Evolutionary conservation across 1,140 invertebrate species (phyloP).

Genomic region (Drosophila subpulchrella): DNA sequence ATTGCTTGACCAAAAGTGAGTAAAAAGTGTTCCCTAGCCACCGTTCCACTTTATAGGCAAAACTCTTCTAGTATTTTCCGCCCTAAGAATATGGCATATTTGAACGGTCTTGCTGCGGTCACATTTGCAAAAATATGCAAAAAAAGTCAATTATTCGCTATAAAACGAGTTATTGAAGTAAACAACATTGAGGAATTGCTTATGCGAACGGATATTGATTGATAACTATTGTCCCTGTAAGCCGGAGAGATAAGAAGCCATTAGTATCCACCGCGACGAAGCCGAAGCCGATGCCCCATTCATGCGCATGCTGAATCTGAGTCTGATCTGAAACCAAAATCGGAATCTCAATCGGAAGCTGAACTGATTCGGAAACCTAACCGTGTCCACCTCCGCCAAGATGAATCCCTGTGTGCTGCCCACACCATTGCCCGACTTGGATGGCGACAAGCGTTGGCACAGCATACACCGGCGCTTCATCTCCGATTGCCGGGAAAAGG

Average conservation of each 20-base stretch:
- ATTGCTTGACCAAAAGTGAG: too few relatives aligned
- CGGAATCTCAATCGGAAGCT: background rate
- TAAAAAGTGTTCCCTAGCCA: background rate
- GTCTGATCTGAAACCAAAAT: background rate
- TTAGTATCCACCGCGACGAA: background rate
- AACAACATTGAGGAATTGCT: background rate
- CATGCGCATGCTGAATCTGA: slow-evolving; percentile 2
- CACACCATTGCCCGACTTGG: slow-evolving; percentile 86
- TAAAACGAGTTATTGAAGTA: background rate
- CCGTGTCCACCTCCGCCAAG: slow-evolving; percentile 2
- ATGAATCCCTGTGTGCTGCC: slow-evolving; percentile 88
- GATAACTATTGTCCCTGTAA: background rate
- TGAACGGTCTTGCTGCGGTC: background rate
- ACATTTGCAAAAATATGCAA: slow-evolving; percentile 4
- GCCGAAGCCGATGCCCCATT: slow-evolving; percentile 1
- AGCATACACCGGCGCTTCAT: slow-evolving; percentile 91
- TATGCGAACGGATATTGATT: background rate
- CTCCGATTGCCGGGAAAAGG: slow-evolving; percentile 92
- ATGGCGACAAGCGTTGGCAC: slow-evolving; percentile 80
- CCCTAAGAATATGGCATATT: background rate
- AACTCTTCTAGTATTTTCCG: background rate
- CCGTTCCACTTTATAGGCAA: background rate
- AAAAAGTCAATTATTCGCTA: background rate
- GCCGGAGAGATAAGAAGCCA: background rate
- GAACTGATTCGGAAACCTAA: background rate